Percentiles rank a stretch among this genome's conserved stretches.
These are phyloP conservation scores for Alauda arvensis DNA, from an alignment of 2,797 vertebrate genomes.

Conservation along the genomic window DNA sequence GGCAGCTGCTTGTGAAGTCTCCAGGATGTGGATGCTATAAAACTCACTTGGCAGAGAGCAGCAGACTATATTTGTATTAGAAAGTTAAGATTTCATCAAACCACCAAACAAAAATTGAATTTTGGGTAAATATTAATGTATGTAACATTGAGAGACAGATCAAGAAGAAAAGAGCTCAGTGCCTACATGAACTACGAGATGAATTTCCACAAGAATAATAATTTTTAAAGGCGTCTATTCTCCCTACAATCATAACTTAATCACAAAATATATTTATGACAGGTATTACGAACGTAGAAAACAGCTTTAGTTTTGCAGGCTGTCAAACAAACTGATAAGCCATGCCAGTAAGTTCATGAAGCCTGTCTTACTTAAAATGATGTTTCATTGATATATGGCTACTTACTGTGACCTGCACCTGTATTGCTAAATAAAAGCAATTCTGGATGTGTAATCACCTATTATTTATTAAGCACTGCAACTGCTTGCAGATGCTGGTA, in stretches of 20 bases:
- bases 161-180: not conserved
- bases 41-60: not conserved
- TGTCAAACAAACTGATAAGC: slow-evolving; percentile 12
- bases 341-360: slow-evolving; percentile 8
- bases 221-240: slow-evolving; percentile 16
- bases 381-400: not conserved
- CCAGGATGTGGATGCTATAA: accelerated
- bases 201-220: not conserved
- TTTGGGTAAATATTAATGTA: not conserved
- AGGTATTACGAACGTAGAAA: not conserved
- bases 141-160: not conserved
- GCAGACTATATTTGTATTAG: not conserved
- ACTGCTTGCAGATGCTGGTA: not conserved
- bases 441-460: not conserved
- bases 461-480: not conserved
- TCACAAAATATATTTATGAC: slow-evolving; percentile 25
- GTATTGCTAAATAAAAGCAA: slow-evolving; percentile 2
- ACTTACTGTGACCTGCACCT: not conserved
- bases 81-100: not conserved
- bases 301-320: slow-evolving; percentile 13
- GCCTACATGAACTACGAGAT: not conserved
- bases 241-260: slow-evolving; percentile 13
- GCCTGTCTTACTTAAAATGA: not conserved
- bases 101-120: not conserved
- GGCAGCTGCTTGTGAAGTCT: not conserved